Base-by-base conservation (phyloP, 2,888 invertebrate species). In the Scaptomyza cyrtandrae region DNA sequence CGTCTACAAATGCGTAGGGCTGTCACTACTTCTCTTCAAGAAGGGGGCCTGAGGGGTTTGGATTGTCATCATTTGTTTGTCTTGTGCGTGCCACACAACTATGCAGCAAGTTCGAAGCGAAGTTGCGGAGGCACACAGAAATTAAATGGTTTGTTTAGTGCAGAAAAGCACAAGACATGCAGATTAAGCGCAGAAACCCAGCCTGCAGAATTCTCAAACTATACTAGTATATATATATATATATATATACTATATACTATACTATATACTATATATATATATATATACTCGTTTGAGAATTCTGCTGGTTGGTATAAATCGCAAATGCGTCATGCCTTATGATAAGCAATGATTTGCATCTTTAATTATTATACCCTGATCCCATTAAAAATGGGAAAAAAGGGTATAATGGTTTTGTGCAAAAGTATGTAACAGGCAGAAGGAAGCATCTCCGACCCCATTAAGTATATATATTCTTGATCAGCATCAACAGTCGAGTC, bases 31-130 rank as follows among this genome's bases (percentile, higher is more conserved):
- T 39, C 14, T 27, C 24, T n/a, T 6, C 16, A 35, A 6, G 24
- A 6, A 24, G 35, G 50, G 16, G 3, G 16, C 9, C 14, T 14
- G 3, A 39, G 9, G 39, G 39, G 39, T n/a, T 13, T 31, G n/a
- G 37, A 56, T 37, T 66, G 74, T 62, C 66, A 62, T 48, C 52
- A 50, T 65, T 71, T 71, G 64, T 70, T 69, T 70, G 64, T 41
- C 55, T 60, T 62, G 13, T 58, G 50, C 50, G 48, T 70, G 64
- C 44, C 75, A 65, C 74, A 16, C 16, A 41, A 58, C 46, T 29
- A 7, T 48, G 64, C 33, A 19, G 53, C 53, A 46, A 33, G 60
- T 60, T 35, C 31, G 11, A 50, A n/a, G 6, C 50, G 10, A 9
- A 24, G 45, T 11, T 61, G 19, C 19, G 19, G 2, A 19, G 10